These are phyloP conservation scores for Apistogramma diplotaenia DNA, from an alignment of 2,113 vertebrate genomes.

Conservation along the genomic window DNA sequence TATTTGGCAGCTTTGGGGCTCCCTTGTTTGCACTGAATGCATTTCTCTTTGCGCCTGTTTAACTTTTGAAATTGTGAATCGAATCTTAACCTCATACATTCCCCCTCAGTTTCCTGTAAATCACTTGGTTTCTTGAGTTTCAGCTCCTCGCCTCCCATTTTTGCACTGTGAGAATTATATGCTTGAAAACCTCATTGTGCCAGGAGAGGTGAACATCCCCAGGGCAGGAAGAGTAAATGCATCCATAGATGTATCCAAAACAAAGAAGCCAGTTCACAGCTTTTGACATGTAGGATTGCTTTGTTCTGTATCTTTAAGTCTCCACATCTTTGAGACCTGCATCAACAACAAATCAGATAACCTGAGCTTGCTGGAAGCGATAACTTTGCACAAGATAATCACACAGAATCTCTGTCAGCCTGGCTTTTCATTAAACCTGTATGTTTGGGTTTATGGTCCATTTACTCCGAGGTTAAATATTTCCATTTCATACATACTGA, in stretches of 20 bases:
- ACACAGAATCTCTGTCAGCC: rapidly evolving
- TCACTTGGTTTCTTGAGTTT: constrained; percentile 1
- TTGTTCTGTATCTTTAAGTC: background rate
- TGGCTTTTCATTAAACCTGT: background rate
- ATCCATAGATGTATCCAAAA: background rate
- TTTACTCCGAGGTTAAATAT: background rate
- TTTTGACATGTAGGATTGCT: background rate
- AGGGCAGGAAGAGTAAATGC: background rate
- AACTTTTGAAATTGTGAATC: background rate
- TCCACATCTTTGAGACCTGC: background rate
- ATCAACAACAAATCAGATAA: background rate
- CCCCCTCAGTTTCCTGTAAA: constrained; percentile 41
- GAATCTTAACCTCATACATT: background rate
- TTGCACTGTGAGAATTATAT: background rate
- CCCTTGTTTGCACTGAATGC: rapidly evolving
- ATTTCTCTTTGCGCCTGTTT: background rate
- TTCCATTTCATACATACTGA: background rate
- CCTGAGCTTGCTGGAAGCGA: background rate
- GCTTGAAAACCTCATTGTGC: background rate
- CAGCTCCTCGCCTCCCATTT: background rate
- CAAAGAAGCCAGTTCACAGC: background rate
- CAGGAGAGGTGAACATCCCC: background rate
- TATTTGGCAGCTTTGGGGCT: background rate
- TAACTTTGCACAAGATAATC: background rate
- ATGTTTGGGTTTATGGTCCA: no score